Evolutionary conservation across 2,888 invertebrate species (phyloP).

Genomic region (Aspidiotus destructor): DNA sequence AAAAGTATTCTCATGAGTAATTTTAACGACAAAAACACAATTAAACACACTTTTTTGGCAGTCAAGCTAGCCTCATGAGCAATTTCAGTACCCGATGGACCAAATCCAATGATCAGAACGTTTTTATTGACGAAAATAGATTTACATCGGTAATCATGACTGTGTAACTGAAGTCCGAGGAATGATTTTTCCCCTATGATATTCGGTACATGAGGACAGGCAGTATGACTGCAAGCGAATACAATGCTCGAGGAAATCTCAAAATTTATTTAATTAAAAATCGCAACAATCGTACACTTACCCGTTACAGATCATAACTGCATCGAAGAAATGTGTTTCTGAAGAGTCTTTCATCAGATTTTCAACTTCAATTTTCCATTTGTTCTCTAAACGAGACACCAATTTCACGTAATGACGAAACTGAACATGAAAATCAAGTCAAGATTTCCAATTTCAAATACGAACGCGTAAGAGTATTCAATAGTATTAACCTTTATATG

Average conservation of each 20-base stretch:
- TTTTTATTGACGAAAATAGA: constrained; percentile 49
- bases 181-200: constrained; percentile 46
- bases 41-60: constrained; percentile 46
- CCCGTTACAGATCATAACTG: constrained; percentile 44
- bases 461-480: background rate
- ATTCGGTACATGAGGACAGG: constrained; percentile 40
- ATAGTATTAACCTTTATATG: constrained; percentile 51
- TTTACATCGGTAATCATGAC: constrained; percentile 61
- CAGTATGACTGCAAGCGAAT: constrained; percentile 15
- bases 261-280: background rate
- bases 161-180: constrained; percentile 57
- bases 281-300: background rate
- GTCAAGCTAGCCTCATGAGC: constrained; percentile 55
- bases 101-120: constrained; percentile 61
- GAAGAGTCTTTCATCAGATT: constrained; percentile 39
- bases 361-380: constrained; percentile 42
- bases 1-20: background rate
- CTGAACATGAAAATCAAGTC: constrained; percentile 3
- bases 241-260: background rate
- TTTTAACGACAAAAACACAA: background rate
- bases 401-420: constrained; percentile 31
- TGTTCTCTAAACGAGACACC: constrained; percentile 33
- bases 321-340: constrained; percentile 41
- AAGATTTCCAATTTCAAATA: background rate
- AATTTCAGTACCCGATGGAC: constrained; percentile 65